Evolutionary conservation across 2,113 vertebrate species (phyloP), one percentile per base, ranked within the genome.

Genomic region (Hyla sarda): DNA sequence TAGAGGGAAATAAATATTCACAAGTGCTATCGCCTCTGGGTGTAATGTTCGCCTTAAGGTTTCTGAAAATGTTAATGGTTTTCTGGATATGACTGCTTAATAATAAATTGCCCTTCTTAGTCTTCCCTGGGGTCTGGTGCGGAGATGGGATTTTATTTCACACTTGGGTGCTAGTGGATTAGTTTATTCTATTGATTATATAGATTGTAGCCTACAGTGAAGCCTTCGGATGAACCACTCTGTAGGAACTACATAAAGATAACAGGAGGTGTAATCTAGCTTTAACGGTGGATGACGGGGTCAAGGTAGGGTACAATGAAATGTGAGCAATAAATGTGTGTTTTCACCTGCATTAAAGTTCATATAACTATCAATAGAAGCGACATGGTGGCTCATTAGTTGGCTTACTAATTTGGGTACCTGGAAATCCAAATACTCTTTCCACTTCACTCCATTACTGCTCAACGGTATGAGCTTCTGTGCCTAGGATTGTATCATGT

Each of bases 141-240:
- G 25, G 34, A 17, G 34, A 28, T 34, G 37, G 14, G 28, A 14
- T 41, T 81, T 62, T 65, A 81, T 81, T 81, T 81, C 78, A 81
- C 78, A 81, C 56, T 62, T 65, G 37, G 78, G 37, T 81, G 56
- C n/a, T 34, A 14, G n/a, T 65, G 23, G 23, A 65, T 81, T 45
- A 81, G 34, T 81, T 62, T 45, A 25, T 58, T 34, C 6, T 67
- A 82, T 82, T 67, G 41, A 71, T 82, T 52, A 50, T n/a, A 82
- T 32, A 69, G 25, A 69, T 32, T 52, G 25, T 30, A 82, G 37
- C 8, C n/a, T 58, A 65, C 37, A 60, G 50, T 30, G 17, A 58
- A 56, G 52, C 50, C 30, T 74, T 74, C 41, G 13, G 72, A 11
- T 25, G 4, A 71, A 41, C 9, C 17, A 17, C 67, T 32, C 67